phyloP scores from a whole-genome alignment of 1,140 invertebrate species.

The Pogonomyrmex californicus region DNA sequence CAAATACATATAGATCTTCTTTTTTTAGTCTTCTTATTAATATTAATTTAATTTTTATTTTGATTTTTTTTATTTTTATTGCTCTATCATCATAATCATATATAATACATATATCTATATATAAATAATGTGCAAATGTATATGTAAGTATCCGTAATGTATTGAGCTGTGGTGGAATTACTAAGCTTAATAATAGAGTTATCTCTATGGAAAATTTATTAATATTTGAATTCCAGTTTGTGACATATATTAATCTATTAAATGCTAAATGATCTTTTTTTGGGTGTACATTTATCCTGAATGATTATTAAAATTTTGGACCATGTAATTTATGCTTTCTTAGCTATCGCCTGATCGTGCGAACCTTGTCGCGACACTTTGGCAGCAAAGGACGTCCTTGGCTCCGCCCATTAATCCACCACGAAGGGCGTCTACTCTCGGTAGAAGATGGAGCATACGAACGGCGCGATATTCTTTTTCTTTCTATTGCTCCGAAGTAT shows the following conservation, averaged over 20 bases:
- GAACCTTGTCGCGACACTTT: constrained; percentile 50
- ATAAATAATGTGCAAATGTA: background rate
- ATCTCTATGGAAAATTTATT: background rate
- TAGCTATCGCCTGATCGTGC: background rate
- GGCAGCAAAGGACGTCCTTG: constrained; percentile 58
- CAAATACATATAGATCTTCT: background rate
- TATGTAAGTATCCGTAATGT: background rate
- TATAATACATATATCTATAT: background rate
- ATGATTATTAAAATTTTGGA: background rate
- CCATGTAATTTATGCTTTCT: background rate
- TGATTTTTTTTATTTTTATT: background rate
- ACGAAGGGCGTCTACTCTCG: constrained; percentile 67
- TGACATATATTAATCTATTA: background rate
- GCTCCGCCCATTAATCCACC: constrained; percentile 65
- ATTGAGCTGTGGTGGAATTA: background rate
- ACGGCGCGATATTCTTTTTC: constrained; percentile 63
- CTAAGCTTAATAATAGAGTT: background rate
- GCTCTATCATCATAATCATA: no score
- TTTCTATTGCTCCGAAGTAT: constrained; percentile 5
- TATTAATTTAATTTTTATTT: background rate
- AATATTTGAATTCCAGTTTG: background rate
- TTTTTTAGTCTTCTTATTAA: no score
- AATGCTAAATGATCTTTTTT: background rate
- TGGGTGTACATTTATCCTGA: background rate
- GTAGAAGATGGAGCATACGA: constrained; percentile 53